A percentile compares a stretch with the other conserved stretches of the same genome.
phyloP scores from a whole-genome alignment of 2,113 vertebrate genomes.

The Agapornis roseicollis region DNA sequence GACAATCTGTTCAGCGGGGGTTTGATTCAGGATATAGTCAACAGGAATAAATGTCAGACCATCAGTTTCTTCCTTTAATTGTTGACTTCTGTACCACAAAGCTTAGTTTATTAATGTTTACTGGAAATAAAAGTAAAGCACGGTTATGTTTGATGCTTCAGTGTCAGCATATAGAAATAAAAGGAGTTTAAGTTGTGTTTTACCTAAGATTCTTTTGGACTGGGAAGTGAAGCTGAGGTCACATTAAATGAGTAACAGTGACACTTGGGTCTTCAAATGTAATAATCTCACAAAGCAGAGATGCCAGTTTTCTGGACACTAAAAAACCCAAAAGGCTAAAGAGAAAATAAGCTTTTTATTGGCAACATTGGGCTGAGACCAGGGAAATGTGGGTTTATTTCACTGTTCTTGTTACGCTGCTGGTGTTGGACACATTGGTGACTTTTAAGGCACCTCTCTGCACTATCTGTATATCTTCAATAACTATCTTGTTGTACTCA shows the following conservation, averaged over 20 bases:
- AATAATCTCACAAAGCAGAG: not conserved
- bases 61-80: not conserved
- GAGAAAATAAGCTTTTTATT: constrained; percentile 8
- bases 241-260: not conserved
- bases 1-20: not conserved
- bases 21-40: not conserved
- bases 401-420: not conserved
- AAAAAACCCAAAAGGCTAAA: not conserved
- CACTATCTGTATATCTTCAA: not conserved
- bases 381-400: not conserved
- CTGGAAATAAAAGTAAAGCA: not conserved
- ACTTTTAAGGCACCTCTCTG: not conserved
- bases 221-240: not conserved
- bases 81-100: not conserved
- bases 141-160: not conserved
- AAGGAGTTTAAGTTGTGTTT: not conserved
- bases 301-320: not conserved
- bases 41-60: not conserved
- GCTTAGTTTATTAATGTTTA: not conserved
- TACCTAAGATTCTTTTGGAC: not conserved
- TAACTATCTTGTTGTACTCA: not conserved
- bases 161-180: not conserved
- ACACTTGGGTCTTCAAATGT: not conserved
- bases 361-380: not conserved
- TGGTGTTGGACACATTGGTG: not conserved